Conservation (phyloP, 2,888 invertebrate genomes). For the Belgica antarctica region DNA sequence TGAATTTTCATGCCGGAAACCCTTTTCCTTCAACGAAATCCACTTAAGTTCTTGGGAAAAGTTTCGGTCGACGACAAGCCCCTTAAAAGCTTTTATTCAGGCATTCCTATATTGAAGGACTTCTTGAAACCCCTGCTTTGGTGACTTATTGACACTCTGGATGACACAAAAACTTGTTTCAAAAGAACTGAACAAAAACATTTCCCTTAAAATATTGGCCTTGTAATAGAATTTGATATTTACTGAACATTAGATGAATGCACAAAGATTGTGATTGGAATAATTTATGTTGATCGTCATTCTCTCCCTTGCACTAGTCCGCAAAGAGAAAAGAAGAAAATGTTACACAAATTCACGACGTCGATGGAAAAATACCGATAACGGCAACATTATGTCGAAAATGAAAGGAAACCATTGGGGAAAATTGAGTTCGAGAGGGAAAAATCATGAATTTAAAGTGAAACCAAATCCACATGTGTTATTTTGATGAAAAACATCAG, state of each 20-base stretch:
- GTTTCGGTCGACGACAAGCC: neutral
- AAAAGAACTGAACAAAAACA: neutral
- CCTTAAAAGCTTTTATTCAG: neutral
- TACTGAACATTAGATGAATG: slow-evolving; percentile 21
- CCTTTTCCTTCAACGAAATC: slow-evolving; percentile 31
- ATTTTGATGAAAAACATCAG: neutral
- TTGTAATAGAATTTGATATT: slow-evolving; percentile 33
- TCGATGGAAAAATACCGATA: neutral
- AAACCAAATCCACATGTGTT: neutral
- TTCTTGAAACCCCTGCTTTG: no score
- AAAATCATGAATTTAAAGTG: slow-evolving; percentile 1
- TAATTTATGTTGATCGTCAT: neutral
- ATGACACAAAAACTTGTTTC: neutral
- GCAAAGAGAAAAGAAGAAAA: neutral
- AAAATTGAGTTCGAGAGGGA: no score
- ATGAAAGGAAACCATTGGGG: slow-evolving; percentile 6
- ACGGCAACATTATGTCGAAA: neutral
- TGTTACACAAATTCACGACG: slow-evolving; percentile 4
- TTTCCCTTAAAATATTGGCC: neutral
- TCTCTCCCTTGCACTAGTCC: neutral
- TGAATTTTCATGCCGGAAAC: slow-evolving; percentile 41
- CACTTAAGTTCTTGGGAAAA: slow-evolving; percentile 12
- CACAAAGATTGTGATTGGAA: slow-evolving; percentile 37
- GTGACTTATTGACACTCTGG: no score
- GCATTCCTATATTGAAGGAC: no score